Percentiles rank a stretch among this genome's conserved stretches.
Conservation (phyloP, 2,888 invertebrate species). For the Andrena flavipes region DNA sequence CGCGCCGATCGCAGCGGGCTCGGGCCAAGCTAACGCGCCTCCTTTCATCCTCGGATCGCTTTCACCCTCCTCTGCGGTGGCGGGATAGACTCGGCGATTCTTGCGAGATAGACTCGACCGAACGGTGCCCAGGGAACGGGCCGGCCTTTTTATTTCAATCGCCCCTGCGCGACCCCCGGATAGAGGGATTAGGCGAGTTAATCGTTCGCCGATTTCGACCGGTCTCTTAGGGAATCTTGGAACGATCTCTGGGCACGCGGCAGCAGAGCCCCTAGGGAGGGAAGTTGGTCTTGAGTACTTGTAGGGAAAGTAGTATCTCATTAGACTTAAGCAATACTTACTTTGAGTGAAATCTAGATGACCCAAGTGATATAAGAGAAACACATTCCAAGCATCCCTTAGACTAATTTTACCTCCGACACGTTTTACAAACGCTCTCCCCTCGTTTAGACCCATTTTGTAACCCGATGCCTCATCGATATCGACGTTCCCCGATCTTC, state of each 20-base stretch:
- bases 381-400: background rate
- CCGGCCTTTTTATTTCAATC: conserved; percentile 69
- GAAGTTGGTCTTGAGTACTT: too few species aligned
- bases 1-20: conserved; percentile 68
- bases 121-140: conserved; percentile 27
- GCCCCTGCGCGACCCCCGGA: conserved; percentile 23
- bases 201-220: conserved; percentile 52
- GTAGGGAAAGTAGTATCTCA: too few species aligned
- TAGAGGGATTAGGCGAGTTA: conserved; percentile 65
- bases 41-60: conserved; percentile 63
- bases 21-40: conserved; percentile 41
- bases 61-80: conserved; percentile 33
- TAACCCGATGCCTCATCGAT: conserved; percentile 13
- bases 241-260: background rate
- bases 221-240: conserved; percentile 11
- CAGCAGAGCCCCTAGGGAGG: too few species aligned
- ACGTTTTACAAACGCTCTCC: background rate
- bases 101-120: conserved; percentile 60
- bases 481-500: conserved; percentile 21
- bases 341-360: too few species aligned
- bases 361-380: background rate
- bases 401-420: background rate
- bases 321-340: too few species aligned
- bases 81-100: conserved; percentile 55
- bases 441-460: background rate